Percentiles rank a stretch among this genome's conserved stretches.
These are phyloP conservation scores for Microcebus tavaratra DNA, from an alignment of 2,113 vertebrate genomes.

Conservation along the genomic window DNA sequence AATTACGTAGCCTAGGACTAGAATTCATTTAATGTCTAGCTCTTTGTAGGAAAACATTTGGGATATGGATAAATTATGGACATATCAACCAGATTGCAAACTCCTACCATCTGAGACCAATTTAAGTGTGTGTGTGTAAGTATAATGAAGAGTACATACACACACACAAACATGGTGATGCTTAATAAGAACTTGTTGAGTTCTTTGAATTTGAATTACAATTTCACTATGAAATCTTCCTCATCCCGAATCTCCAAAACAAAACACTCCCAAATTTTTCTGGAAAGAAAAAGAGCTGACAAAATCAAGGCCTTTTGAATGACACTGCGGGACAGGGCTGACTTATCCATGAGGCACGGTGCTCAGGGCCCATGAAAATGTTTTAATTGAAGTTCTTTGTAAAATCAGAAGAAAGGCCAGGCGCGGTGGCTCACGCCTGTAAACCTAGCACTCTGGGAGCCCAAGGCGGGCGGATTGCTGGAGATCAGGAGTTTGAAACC, in stretches of 20 bases:
- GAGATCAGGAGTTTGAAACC: too few species aligned
- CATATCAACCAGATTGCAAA: constrained; percentile 55
- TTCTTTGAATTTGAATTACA: constrained; percentile 33
- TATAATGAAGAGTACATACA: background rate
- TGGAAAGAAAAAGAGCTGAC: background rate
- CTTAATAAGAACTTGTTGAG: constrained; percentile 56
- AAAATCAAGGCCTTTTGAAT: background rate
- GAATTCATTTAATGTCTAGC: constrained; percentile 55
- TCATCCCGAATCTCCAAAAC: constrained; percentile 39
- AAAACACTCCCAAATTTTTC: constrained; percentile 37
- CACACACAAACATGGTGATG: background rate
- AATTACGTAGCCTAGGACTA: constrained; percentile 12
- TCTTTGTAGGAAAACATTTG: constrained; percentile 65
- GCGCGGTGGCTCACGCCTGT: too few species aligned
- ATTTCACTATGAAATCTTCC: constrained; percentile 32
- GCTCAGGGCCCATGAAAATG: background rate
- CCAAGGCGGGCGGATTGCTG: too few species aligned
- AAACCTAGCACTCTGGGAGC: too few species aligned
- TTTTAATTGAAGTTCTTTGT: background rate
- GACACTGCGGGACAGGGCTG: background rate
- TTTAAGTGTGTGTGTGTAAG: constrained; percentile 30
- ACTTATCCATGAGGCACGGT: background rate
- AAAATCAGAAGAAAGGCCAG: background rate
- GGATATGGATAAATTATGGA: constrained; percentile 48
- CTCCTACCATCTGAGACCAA: constrained; percentile 40